These are phyloP conservation scores for Seriola dumerili DNA, from an alignment of 2,113 vertebrate genomes.

Conservation along the genomic window DNA sequence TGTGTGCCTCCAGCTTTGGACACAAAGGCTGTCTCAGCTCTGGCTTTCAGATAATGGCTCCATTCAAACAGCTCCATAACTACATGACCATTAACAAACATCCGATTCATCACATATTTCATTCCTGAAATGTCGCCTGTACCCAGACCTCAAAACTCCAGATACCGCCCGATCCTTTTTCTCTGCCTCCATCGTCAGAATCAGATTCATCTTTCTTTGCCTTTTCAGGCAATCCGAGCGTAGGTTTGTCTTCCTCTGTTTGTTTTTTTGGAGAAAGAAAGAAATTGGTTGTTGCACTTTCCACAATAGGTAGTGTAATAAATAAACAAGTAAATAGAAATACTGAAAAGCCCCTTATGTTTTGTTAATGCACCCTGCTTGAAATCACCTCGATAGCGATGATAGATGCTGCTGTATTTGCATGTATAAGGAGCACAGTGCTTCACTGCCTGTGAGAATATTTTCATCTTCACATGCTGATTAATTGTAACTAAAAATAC, in stretches of 20 bases:
- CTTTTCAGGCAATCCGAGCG: too few relatives aligned
- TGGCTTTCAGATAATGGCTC: constrained; percentile 60
- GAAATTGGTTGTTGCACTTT: too few relatives aligned
- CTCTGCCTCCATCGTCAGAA: too few relatives aligned
- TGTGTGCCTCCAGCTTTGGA: constrained; percentile 43
- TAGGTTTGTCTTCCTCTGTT: too few relatives aligned
- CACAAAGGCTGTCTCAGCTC: constrained; percentile 55
- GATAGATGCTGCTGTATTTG: neutral
- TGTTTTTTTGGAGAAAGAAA: too few relatives aligned
- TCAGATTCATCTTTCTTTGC: neutral
- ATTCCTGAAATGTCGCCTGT: constrained; percentile 11
- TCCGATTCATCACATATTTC: constrained; percentile 9
- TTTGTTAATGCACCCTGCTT: too few relatives aligned
- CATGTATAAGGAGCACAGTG: too few relatives aligned
- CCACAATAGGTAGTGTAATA: too few relatives aligned
- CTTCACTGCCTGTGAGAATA: neutral
- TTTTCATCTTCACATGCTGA: neutral
- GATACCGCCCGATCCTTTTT: neutral
- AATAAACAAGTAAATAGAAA: too few relatives aligned
- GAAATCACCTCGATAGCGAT: neutral
- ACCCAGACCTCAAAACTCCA: neutral
- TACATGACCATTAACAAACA: constrained; percentile 2
- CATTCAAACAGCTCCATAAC: constrained; percentile 43
- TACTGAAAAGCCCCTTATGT: too few relatives aligned
- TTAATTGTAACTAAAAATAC: neutral